Percentiles rank a stretch among this genome's conserved stretches.
phyloP scores from a whole-genome alignment of 2,888 invertebrate species.

The Thereva unica region DNA sequence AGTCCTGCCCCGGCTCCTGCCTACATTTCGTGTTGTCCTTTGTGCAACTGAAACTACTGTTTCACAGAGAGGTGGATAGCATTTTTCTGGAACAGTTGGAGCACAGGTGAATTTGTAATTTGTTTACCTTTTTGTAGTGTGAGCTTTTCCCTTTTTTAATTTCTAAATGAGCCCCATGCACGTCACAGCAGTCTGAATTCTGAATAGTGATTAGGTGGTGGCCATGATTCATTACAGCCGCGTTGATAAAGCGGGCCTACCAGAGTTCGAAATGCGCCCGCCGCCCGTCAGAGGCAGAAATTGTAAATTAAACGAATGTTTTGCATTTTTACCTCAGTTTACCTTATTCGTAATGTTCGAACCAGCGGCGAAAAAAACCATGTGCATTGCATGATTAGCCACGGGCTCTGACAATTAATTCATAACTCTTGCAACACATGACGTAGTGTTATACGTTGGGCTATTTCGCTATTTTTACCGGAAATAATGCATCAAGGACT shows the following conservation, averaged over 20 bases:
- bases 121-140: slow-evolving; percentile 39
- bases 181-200: slow-evolving; percentile 38
- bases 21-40: background rate
- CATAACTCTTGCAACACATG: background rate
- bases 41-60: background rate
- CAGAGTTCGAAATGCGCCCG: too few relatives aligned
- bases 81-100: slow-evolving; percentile 31
- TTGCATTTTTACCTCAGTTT: slow-evolving; percentile 16
- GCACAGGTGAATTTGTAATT: slow-evolving; percentile 42
- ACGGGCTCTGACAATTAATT: slow-evolving; percentile 26
- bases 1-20: background rate
- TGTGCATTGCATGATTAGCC: slow-evolving; percentile 33
- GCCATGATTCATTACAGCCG: too few relatives aligned
- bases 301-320: too few relatives aligned
- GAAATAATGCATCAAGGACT: too few relatives aligned
- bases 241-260: too few relatives aligned
- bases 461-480: too few relatives aligned
- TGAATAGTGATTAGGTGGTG: slow-evolving; percentile 12
- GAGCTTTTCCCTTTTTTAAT: slow-evolving; percentile 29
- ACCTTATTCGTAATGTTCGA: slow-evolving; percentile 5
- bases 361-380: slow-evolving; percentile 8
- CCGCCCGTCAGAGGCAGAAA: too few relatives aligned
- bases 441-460: too few relatives aligned
- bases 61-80: slow-evolving; percentile 4
- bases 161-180: slow-evolving; percentile 43